Evolutionary conservation across 1,140 invertebrate species (phyloP), one percentile per base, ranked within the genome.

Genomic region (Bombyx mandarina): DNA sequence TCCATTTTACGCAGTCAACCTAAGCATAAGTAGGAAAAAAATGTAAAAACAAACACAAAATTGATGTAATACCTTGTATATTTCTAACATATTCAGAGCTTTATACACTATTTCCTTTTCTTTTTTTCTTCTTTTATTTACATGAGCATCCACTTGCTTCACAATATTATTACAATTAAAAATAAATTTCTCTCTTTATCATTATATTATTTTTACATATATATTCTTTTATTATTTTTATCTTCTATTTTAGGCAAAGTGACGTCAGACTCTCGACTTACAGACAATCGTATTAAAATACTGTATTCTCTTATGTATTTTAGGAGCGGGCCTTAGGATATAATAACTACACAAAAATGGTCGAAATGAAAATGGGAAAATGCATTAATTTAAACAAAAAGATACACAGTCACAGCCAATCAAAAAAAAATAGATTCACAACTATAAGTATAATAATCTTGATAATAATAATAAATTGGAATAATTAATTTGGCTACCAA

Each of bases 71-170:
- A 77, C 75, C 66, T 70, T 67, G 58, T 82, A 75, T 82, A 79
- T 82, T 82, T 80, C 77, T 82, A 79, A 79, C 71, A 79, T 80
- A 77, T 35, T 74, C 75, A 80, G 65, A 79, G 73, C 69, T 79
- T 79, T 79, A 77, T 79, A 77, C 67, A 73, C 75, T 77, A 79
- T 67, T 70, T 79, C 65, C 12, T 18, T 70, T 77, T 47, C 52
- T 18, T 73, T 63, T 79, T 82, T 75, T 82, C 79, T 78, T 45
- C 45, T 43, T 73, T 62, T 82, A 82, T 82, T 75, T 82, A 82
- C 79, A 82, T 80, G 79, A 82, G 79, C 79, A 80, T 77, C 78
- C 69, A 35, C 26, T 73, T 69, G 72, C 75, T 82, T 82, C 69
- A 69, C 65, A 79, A 77, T 79, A 75, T 69, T 73, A 75, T 78